Percentiles rank a stretch among this genome's conserved stretches.
Conservation (phyloP, 2,797 vertebrate genomes). For the Brachymystax lenok region DNA sequence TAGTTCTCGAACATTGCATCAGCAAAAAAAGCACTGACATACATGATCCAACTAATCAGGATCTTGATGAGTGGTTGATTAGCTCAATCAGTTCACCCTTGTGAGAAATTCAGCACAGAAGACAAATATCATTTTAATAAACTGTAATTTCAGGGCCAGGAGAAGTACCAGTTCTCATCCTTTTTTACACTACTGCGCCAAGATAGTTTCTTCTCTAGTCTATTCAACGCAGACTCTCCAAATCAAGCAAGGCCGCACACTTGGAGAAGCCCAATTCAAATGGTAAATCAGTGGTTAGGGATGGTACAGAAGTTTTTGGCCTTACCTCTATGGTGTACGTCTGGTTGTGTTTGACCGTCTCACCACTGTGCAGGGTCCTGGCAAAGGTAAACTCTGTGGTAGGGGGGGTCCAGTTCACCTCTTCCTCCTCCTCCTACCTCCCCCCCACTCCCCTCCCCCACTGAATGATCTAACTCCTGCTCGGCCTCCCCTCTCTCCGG, state of each 20-base stretch:
- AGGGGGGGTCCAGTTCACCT: conserved; percentile 64
- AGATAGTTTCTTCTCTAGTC: background rate
- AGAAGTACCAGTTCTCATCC: background rate
- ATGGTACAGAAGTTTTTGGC: background rate
- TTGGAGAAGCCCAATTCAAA: background rate
- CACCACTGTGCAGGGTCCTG: conserved; percentile 80
- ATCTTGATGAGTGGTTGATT: background rate
- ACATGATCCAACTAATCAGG: no score
- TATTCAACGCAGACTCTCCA: background rate
- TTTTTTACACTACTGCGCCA: background rate
- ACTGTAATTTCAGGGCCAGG: background rate
- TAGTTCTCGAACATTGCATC: no score
- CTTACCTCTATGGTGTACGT: conserved; percentile 88
- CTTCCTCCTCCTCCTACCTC: conserved; percentile 39
- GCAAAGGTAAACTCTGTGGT: conserved; percentile 76
- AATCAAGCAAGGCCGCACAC: background rate
- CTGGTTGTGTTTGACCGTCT: conserved; percentile 80
- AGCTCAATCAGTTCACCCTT: background rate
- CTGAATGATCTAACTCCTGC: conserved; percentile 52
- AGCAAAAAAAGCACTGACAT: no score
- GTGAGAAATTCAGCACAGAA: background rate
- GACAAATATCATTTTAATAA: no score
- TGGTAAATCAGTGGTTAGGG: background rate
- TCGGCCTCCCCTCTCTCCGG: conserved; percentile 63
- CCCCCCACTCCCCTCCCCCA: conserved; percentile 60